Conservation (phyloP, 2,113 vertebrate genomes). For the Ailuropoda melanoleuca region DNA sequence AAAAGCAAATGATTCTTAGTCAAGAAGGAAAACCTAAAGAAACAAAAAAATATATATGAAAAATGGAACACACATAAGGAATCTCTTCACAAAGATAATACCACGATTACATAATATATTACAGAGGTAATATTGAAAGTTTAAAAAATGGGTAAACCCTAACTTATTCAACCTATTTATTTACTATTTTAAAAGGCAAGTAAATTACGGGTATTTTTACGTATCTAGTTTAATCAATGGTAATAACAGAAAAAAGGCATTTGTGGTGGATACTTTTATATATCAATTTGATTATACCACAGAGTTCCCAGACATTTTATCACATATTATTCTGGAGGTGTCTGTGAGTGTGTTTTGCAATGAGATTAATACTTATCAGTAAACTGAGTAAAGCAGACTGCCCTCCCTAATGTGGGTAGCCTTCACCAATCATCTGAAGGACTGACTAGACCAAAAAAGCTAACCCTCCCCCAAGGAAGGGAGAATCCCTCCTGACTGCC, state of each 20-base stretch:
- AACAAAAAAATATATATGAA: neutral
- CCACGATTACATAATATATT: neutral
- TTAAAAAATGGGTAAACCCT: neutral
- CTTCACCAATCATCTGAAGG: neutral
- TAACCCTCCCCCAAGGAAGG: neutral
- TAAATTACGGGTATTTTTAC: neutral
- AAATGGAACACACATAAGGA: neutral
- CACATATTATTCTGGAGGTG: neutral
- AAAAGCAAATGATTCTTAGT: neutral
- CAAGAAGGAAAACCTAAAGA: neutral
- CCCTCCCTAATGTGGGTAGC: neutral
- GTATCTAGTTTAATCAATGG: neutral
- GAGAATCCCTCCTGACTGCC: neutral
- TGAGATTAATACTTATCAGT: neutral
- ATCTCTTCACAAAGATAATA: neutral
- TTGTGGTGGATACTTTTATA: neutral
- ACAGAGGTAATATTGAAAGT: neutral
- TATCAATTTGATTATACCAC: neutral
- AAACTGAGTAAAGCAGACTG: neutral
- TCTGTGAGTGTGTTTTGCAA: neutral
- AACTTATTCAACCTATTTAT: neutral
- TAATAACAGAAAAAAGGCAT: neutral
- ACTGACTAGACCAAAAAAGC: neutral
- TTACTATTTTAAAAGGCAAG: neutral
- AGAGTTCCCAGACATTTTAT: neutral